Evolutionary conservation across 2,797 vertebrate genomes (phyloP).

Genomic region (Echeneis naucrates): DNA sequence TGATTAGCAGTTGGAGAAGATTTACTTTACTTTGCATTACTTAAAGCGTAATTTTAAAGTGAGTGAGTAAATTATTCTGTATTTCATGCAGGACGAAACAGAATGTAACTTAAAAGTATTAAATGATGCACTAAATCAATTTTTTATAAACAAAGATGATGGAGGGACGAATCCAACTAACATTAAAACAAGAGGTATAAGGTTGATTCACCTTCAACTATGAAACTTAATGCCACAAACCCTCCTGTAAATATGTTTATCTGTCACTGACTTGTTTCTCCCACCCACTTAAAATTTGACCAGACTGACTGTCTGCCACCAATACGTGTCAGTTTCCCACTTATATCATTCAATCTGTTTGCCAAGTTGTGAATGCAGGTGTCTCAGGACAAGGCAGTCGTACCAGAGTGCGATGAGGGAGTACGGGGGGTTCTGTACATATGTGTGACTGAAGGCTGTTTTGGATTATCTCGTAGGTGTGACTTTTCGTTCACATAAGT

Average conservation of each 20-base stretch:
- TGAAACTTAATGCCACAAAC: neutral
- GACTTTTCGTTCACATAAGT: conserved; percentile 49
- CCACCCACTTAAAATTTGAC: conserved; percentile 14
- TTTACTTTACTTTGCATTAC: too few relatives aligned
- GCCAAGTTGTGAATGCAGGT: conserved; percentile 44
- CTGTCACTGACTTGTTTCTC: conserved; percentile 44
- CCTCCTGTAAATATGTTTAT: conserved; percentile 30
- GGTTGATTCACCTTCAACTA: neutral
- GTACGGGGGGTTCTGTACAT: conserved; percentile 31
- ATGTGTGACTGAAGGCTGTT: conserved; percentile 47
- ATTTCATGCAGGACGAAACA: neutral
- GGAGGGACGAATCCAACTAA: neutral
- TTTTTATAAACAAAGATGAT: neutral
- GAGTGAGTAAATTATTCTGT: neutral
- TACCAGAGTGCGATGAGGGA: conserved; percentile 56
- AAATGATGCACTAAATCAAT: neutral
- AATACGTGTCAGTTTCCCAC: conserved; percentile 38
- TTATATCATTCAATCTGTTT: conserved; percentile 17
- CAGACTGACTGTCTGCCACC: conserved; percentile 54
- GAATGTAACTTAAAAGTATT: neutral
- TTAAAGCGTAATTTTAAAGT: neutral
- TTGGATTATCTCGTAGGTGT: conserved; percentile 48
- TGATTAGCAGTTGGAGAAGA: too few relatives aligned
- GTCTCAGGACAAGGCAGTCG: conserved; percentile 14
- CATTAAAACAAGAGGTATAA: neutral